A percentile compares a stretch with the other conserved stretches of the same genome.
phyloP scores from a whole-genome alignment of 2,113 vertebrate species.

The Anas platyrhynchos region DNA sequence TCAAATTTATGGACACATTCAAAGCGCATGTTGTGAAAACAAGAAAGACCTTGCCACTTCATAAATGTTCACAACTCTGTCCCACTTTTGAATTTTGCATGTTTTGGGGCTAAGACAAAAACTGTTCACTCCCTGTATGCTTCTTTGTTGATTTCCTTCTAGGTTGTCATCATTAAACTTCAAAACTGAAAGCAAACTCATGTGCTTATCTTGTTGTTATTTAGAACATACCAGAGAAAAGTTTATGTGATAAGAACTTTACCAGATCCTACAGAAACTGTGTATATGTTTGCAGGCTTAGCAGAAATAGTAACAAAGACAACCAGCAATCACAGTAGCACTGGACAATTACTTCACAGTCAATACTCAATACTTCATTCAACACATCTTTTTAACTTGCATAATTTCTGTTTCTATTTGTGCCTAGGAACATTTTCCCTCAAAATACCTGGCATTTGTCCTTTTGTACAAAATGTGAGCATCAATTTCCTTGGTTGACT shows the following conservation, averaged over 20 bases:
- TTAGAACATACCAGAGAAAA: constrained; percentile 17
- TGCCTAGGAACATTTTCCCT: not conserved
- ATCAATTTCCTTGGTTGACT: not conserved
- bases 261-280: not conserved
- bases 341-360: not conserved
- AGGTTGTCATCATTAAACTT: not conserved
- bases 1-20: constrained; percentile 11
- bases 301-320: not conserved
- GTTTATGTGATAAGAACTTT: not conserved
- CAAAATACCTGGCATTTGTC: not conserved
- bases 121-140: not conserved
- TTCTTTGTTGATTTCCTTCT: not conserved
- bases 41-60: not conserved
- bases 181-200: not conserved
- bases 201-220: not conserved
- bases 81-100: not conserved
- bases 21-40: not conserved
- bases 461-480: not conserved
- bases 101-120: not conserved
- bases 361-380: not conserved
- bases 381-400: not conserved
- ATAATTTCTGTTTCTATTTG: not conserved
- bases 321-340: not conserved
- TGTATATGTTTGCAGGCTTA: not conserved
- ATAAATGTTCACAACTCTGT: not conserved